phyloP scores from a whole-genome alignment of 2,888 invertebrate species.

The Sepiola atlantica region DNA sequence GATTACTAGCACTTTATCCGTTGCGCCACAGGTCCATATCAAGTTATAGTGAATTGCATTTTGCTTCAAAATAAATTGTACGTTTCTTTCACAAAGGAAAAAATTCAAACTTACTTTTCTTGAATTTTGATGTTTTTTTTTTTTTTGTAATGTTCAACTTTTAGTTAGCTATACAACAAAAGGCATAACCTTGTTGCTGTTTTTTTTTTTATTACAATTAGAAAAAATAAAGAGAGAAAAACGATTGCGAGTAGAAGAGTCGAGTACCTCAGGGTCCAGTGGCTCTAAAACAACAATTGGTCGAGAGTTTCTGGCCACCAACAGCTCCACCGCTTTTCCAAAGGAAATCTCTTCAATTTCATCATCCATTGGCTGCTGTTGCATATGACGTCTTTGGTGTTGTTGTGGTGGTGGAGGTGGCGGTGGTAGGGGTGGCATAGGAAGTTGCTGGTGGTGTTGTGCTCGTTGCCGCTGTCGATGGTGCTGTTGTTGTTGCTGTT shows the following conservation, averaged over 20 bases:
- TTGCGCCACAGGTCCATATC: background rate
- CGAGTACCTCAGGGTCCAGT: slow-evolving; percentile 77
- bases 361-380: slow-evolving; percentile 32
- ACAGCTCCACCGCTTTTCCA: slow-evolving; percentile 44
- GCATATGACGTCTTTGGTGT: slow-evolving; percentile 43
- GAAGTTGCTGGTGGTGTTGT: slow-evolving; percentile 18
- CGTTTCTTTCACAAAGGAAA: background rate
- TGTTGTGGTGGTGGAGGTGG: slow-evolving; percentile 39
- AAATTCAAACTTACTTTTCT: background rate
- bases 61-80: background rate
- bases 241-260: background rate
- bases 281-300: slow-evolving; percentile 81
- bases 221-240: background rate
- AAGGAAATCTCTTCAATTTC: slow-evolving; percentile 45
- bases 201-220: too few species aligned
- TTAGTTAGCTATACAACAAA: too few species aligned
- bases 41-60: background rate
- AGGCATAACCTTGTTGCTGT: too few species aligned
- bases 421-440: slow-evolving; percentile 35
- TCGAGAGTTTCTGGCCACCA: slow-evolving; percentile 68
- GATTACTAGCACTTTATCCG: too few species aligned
- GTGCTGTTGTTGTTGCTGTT: slow-evolving; percentile 36
- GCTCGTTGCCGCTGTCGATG: slow-evolving; percentile 37
- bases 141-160: too few species aligned
- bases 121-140: too few species aligned